Evolutionary conservation across 2,797 vertebrate species (phyloP).

Genomic region (Hippocampus kuda): DNA sequence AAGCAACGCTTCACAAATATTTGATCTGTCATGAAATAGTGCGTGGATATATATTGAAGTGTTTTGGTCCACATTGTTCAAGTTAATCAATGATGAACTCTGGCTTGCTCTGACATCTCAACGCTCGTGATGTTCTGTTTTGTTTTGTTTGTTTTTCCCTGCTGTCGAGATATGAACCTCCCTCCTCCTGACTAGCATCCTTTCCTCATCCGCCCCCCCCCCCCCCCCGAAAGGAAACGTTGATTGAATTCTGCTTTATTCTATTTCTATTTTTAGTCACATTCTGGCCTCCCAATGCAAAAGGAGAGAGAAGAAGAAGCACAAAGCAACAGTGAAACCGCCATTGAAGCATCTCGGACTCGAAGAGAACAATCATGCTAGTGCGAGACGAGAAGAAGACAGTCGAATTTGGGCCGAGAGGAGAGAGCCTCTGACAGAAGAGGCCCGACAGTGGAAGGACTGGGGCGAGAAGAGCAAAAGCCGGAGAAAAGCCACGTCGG

Average conservation of each 20-base stretch:
- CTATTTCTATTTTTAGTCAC: constrained; percentile 4
- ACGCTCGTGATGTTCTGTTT: not conserved
- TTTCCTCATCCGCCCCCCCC: no score
- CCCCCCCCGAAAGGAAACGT: not conserved
- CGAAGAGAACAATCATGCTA: not conserved
- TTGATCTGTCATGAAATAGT: not conserved
- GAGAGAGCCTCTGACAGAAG: not conserved
- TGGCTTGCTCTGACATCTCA: no score
- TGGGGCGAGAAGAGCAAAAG: no score
- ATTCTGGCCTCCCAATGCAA: not conserved
- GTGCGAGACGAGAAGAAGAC: not conserved
- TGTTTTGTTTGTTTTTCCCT: not conserved
- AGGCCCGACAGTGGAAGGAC: not conserved
- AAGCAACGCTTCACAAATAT: not conserved
- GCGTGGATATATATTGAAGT: not conserved
- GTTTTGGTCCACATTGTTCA: not conserved
- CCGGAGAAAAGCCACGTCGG: no score
- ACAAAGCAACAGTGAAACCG: not conserved
- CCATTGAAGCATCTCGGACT: not conserved
- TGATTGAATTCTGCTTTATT: not conserved
- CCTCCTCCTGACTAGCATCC: not conserved
- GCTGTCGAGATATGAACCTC: not conserved
- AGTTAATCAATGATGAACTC: not conserved
- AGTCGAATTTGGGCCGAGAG: not conserved
- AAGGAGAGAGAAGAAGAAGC: not conserved